phyloP scores from a whole-genome alignment of 1,140 invertebrate genomes.

The Asobara japonica region DNA sequence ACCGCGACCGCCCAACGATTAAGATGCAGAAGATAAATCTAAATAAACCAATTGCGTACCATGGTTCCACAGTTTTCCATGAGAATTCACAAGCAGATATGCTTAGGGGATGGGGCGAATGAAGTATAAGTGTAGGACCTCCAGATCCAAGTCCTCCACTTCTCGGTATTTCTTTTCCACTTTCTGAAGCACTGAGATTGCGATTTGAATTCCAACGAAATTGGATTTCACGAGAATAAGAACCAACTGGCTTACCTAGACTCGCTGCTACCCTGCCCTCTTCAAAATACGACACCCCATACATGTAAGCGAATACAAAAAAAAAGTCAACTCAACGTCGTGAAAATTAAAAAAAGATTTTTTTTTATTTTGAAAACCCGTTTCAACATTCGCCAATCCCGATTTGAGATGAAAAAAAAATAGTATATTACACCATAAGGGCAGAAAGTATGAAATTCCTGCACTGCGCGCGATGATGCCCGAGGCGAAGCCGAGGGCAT shows the following conservation, averaged over 20 bases:
- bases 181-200: conserved; percentile 19
- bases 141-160: neutral
- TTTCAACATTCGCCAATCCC: too few species aligned
- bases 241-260: conserved; percentile 19
- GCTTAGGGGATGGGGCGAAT: neutral
- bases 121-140: neutral
- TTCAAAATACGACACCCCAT: conserved; percentile 11
- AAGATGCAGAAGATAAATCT: too few species aligned
- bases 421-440: too few species aligned
- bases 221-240: conserved; percentile 30
- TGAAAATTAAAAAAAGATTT: neutral
- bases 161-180: conserved; percentile 12
- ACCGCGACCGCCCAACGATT: too few species aligned
- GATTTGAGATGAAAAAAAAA: too few species aligned
- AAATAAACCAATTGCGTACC: neutral
- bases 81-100: neutral
- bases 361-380: too few species aligned
- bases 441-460: too few species aligned
- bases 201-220: conserved; percentile 35
- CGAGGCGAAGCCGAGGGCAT: too few species aligned
- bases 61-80: neutral
- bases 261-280: neutral
- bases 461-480: too few species aligned
- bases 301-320: neutral
- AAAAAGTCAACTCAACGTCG: too few species aligned